Evolutionary conservation across 2,888 invertebrate species (phyloP), one percentile per base, ranked within the genome.

Genomic region (Sycophila texana): DNA sequence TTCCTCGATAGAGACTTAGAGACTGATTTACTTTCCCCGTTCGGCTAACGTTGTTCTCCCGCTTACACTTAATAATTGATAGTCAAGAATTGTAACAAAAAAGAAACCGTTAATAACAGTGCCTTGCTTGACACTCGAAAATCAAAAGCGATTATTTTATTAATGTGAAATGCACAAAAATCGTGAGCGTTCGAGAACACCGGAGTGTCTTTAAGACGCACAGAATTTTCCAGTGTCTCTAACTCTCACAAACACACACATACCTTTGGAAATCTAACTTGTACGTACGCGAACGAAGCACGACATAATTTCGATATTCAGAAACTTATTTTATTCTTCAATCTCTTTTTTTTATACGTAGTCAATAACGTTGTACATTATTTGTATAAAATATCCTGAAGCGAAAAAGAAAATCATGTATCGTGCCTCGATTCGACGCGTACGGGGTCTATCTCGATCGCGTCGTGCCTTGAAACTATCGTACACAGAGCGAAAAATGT

Each of bases 1-100:
- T 73, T 78, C 82, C 82, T 80, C 78, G 80, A 76, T 76, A 78
- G 82, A 82, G 82, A 82, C 80, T 78, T 82, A 80, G 78, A 82
- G 82, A 82, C 82, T 82, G 82, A 82, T 82, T 80, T 79, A 77
- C 74, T 65, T 68, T 65, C 58, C 68, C 49, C 53, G 57, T 75
- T 74, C 68, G 75, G 78, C 75, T 75, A 78, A 73, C 76, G 67
- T 65, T 72, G 18, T 30, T 66, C 53, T 75, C 49, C 70, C 55
- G 66, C 63, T 71, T 57, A 16, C 12, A 18, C 13, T 71, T 74
- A 58, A 79, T n/a, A 30, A 66, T 63, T 51, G 47, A 60, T 14
- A 18, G 57, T 22, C 22, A 74, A 14, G 26, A 58, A 53, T n/a
- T 10, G 49, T 30, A 51, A n/a, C 66, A 22, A 5, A n/a, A 26